Evolutionary conservation across 2,888 invertebrate species (phyloP).

Genomic region (Patella caerulea): DNA sequence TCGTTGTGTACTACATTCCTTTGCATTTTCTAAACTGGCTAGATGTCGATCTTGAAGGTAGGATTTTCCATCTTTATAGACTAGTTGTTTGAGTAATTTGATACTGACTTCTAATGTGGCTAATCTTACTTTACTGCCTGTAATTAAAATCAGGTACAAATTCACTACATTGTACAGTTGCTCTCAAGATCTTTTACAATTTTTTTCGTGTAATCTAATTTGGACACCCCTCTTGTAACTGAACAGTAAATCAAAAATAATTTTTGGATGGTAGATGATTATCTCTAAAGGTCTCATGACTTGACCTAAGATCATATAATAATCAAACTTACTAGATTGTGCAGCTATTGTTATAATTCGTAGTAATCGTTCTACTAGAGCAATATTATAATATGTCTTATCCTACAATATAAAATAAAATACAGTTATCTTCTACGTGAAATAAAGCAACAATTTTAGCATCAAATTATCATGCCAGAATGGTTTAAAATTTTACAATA

Average conservation of each 20-base stretch:
- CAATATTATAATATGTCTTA: conserved; percentile 83
- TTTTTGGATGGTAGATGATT: no score
- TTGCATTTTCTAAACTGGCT: conserved; percentile 80
- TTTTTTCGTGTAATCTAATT: no score
- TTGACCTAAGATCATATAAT: background rate
- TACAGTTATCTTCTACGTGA: background rate
- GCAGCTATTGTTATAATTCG: conserved; percentile 87
- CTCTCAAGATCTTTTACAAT: no score
- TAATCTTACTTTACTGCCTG: conserved; percentile 88
- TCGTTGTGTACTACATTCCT: conserved; percentile 86
- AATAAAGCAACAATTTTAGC: no score
- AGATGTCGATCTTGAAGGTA: conserved; percentile 80
- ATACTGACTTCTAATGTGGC: conserved; percentile 92
- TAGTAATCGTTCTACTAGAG: conserved; percentile 86
- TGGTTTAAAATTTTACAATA: no score
- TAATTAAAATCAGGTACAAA: conserved; percentile 13
- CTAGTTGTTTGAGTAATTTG: conserved; percentile 82
- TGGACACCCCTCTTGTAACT: no score
- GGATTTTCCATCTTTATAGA: conserved; percentile 74
- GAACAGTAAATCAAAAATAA: no score
- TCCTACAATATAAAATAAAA: conserved; percentile 61
- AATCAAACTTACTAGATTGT: conserved; percentile 82
- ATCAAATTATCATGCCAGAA: no score
- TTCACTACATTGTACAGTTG: no score
- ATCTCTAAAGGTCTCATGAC: background rate